Evolutionary conservation across 1,140 invertebrate species (phyloP).

Genomic region (Heliconius eleuchia): DNA sequence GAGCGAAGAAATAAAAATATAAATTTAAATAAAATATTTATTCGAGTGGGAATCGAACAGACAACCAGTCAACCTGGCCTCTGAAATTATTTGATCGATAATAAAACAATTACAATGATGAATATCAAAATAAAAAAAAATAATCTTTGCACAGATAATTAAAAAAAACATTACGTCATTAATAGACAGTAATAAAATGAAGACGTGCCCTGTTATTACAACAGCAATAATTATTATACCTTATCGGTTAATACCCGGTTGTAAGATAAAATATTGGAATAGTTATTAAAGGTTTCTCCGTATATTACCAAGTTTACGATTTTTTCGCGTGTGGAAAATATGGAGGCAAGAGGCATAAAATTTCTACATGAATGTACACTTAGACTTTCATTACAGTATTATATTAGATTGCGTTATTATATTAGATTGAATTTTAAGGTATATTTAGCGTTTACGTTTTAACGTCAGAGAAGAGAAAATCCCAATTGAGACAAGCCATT

Average conservation of each 20-base stretch:
- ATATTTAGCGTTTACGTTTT: too few relatives aligned
- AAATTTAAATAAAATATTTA: too few relatives aligned
- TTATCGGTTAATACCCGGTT: background rate
- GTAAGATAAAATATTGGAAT: slow-evolving; percentile 1
- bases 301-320: background rate
- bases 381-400: background rate
- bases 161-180: background rate
- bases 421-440: background rate
- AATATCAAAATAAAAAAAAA: background rate
- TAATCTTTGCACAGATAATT: background rate
- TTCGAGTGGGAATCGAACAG: too few relatives aligned
- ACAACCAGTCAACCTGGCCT: too few relatives aligned
- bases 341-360: slow-evolving; percentile 10
- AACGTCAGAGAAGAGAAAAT: too few relatives aligned
- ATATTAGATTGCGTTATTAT: background rate
- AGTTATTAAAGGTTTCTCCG: background rate
- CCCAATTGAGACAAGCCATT: too few relatives aligned
- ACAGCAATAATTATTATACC: background rate
- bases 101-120: background rate
- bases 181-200: background rate
- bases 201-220: background rate
- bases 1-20: too few relatives aligned
- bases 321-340: slow-evolving; percentile 19
- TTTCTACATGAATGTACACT: slow-evolving; percentile 5
- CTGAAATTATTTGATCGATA: background rate